phyloP scores from a whole-genome alignment of 1,140 invertebrate genomes.

The Anadara kagoshimensis region DNA sequence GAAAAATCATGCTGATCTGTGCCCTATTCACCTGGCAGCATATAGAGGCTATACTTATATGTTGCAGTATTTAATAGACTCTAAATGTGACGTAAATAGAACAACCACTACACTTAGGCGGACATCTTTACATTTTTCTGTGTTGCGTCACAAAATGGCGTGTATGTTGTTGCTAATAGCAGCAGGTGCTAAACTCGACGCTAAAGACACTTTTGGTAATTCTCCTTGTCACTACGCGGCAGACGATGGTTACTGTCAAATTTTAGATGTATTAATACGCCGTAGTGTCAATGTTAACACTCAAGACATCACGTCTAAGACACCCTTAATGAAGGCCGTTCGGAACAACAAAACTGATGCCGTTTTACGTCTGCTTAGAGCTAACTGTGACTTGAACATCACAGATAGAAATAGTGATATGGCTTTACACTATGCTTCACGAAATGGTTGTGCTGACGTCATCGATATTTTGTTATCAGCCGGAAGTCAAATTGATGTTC shows the following conservation, averaged over 20 bases:
- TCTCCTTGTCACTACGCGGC: conserved; percentile 73
- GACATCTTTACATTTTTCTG: conserved; percentile 71
- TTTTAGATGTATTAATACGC: conserved; percentile 68
- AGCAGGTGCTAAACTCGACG: conserved; percentile 70
- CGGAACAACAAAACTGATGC: conserved; percentile 71
- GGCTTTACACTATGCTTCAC: conserved; percentile 83
- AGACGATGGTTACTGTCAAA: conserved; percentile 72
- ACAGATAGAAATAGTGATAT: conserved; percentile 98
- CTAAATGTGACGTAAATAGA: conserved; percentile 71
- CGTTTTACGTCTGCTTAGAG: conserved; percentile 64
- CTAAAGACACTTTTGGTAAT: conserved; percentile 72
- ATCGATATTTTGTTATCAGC: conserved; percentile 66
- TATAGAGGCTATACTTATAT: conserved; percentile 72
- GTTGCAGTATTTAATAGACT: conserved; percentile 72
- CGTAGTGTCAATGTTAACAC: conserved; percentile 69
- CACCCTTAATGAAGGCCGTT: conserved; percentile 73
- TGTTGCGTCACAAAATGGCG: conserved; percentile 70
- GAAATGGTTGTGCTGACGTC: conserved; percentile 69
- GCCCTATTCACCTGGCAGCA: conserved; percentile 71
- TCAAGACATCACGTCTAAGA: conserved; percentile 73
- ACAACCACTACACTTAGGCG: conserved; percentile 68
- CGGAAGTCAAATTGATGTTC: conserved; percentile 69
- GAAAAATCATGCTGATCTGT: conserved; percentile 71
- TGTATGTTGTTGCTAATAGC: conserved; percentile 69
- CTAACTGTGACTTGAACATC: conserved; percentile 85